Percentiles rank a stretch among this genome's conserved stretches.
Evolutionary conservation across 2,888 invertebrate genomes (phyloP).

Genomic region (Leptinotarsa rubiginosa): DNA sequence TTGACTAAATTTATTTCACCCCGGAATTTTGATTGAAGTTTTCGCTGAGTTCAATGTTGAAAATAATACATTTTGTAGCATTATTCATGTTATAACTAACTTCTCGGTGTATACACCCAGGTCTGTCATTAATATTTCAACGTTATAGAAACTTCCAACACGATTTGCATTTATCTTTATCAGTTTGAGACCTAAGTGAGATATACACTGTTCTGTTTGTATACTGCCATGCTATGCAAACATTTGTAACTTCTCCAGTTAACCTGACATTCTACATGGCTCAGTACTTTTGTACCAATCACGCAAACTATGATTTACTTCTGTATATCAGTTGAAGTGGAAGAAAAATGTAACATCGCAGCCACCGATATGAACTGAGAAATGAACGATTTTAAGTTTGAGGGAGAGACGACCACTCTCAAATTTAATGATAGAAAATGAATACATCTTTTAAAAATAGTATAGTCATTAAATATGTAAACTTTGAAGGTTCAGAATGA

Average conservation of each 20-base stretch:
- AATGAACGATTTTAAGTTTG: neutral
- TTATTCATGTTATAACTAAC: neutral
- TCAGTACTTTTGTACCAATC: slow-evolving; percentile 40
- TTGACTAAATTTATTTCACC: too few relatives aligned
- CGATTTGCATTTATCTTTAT: slow-evolving; percentile 39
- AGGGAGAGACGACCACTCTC: too few relatives aligned
- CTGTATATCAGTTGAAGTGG: slow-evolving; percentile 22
- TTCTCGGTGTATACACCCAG: neutral
- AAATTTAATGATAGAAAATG: neutral
- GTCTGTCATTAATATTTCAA: slow-evolving; percentile 33
- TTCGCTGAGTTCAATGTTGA: too few relatives aligned
- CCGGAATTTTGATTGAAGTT: too few relatives aligned
- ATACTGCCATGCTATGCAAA: slow-evolving; percentile 37
- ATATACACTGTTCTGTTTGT: slow-evolving; percentile 37
- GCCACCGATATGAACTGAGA: neutral
- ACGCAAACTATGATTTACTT: slow-evolving; percentile 39
- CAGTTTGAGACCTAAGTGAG: slow-evolving; percentile 37
- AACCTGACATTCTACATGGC: slow-evolving; percentile 43
- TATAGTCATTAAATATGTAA: too few relatives aligned
- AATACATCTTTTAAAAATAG: neutral
- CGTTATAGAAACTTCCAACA: slow-evolving; percentile 32
- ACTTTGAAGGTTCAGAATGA: too few relatives aligned
- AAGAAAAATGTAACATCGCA: slow-evolving; percentile 23
- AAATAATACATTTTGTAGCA: neutral
- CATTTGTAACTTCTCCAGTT: slow-evolving; percentile 41